phyloP scores from a whole-genome alignment of 2,113 vertebrate species.

The Jacana jacana region DNA sequence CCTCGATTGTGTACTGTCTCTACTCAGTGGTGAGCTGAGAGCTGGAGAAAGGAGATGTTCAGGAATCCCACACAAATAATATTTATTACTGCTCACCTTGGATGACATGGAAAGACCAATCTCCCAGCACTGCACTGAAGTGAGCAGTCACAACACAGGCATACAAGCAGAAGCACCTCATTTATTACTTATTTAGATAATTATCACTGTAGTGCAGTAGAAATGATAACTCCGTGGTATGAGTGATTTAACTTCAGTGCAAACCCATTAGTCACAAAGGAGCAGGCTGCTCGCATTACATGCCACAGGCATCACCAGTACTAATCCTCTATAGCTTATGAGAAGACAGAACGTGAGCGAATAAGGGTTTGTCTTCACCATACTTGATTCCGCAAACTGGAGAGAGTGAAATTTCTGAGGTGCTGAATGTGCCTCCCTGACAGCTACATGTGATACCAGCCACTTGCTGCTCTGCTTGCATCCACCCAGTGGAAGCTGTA shows the following conservation, averaged over 20 bases:
- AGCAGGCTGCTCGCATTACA: not conserved
- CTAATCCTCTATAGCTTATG: not conserved
- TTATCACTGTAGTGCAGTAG: not conserved
- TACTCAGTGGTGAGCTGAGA: not conserved
- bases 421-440: not conserved
- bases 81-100: not conserved
- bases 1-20: not conserved
- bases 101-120: not conserved
- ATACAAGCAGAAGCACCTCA: not conserved
- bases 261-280: constrained; percentile 5
- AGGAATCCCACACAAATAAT: not conserved
- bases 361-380: not conserved
- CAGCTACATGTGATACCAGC: not conserved
- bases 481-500: not conserved
- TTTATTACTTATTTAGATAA: constrained; percentile 36
- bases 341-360: not conserved
- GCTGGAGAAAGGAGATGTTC: not conserved
- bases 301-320: not conserved
- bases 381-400: not conserved
- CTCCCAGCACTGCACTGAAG: not conserved
- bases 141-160: not conserved
- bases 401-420: not conserved
- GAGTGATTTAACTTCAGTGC: constrained; percentile 47
- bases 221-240: constrained; percentile 12
- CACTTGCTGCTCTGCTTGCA: not conserved